Evolutionary conservation across 2,113 vertebrate genomes (phyloP), one percentile per base, ranked within the genome.

Genomic region (Lepus americanus): DNA sequence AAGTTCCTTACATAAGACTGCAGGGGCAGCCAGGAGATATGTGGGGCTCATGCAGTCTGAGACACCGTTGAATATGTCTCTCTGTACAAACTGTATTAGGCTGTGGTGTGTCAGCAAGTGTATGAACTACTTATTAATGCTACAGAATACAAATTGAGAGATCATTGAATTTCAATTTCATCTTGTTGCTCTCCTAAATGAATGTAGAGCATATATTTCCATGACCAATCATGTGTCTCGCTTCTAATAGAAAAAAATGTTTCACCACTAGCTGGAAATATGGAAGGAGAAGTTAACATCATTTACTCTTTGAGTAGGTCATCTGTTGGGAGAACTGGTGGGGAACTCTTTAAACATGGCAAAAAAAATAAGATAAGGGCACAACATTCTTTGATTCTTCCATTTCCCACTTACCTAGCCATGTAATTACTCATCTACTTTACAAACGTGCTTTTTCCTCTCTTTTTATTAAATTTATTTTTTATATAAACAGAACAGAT

Each of bases 81-180:
- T 10, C 29, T 82, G 59, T 63, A 29, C 31, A 23, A 55, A 51
- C 64, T 55, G 61, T 22, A n/a, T 76, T 53, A 83, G 77, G 20
- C 63, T 39, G 36, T 16, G 44, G 29, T 25, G 1, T 4, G 1
- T 93, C 63, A 51, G 92, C 29, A 44, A 72, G 36, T 55, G 23
- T 3, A 9, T 2, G 9, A 49, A 44, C 39, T 78, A 66, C 64
- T 93, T 89, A 78, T 85, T 89, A 87, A 87, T 13, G 55, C 17
- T 13, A 23, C 1, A 6, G 51, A 90, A 64, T 87, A 55, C 44
- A 93, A 83, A 87, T 49, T 51, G 61, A 95, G 83, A 95, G 81
- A 69, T 92, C 39, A 27, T 36, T 69, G 67, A 59, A n/a, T 94
- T 92, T 55, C 55, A 66, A 93, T 95, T 93, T 92, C 93, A 83